phyloP scores from a whole-genome alignment of 2,113 vertebrate genomes.

The Tenebrosternarchus preto region DNA sequence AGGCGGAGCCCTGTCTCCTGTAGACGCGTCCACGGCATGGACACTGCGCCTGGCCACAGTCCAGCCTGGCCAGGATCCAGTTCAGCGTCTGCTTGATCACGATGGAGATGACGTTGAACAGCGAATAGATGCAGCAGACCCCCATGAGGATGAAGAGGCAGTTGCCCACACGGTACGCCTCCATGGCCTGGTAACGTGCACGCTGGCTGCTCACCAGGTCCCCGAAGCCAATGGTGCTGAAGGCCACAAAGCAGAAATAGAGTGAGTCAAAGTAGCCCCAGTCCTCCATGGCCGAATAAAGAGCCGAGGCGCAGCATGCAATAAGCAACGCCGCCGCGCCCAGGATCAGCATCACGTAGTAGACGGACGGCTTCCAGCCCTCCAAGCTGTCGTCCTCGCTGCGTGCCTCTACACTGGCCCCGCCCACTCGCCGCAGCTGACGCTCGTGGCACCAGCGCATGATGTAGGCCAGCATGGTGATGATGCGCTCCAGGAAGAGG shows the following conservation, averaged over 20 bases:
- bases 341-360: conserved; percentile 79
- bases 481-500: conserved; percentile 80
- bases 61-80: conserved; percentile 75
- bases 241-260: conserved; percentile 80
- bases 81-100: conserved; percentile 80
- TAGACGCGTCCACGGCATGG: conserved; percentile 58
- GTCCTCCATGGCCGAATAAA: conserved; percentile 77
- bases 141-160: conserved; percentile 78
- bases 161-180: conserved; percentile 74
- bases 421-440: conserved; percentile 64
- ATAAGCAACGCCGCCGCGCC: conserved; percentile 73
- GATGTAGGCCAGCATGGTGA: conserved; percentile 78
- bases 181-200: conserved; percentile 71
- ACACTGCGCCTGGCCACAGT: conserved; percentile 56
- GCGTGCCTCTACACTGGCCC: conserved; percentile 56
- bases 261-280: conserved; percentile 79
- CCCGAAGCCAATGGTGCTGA: conserved; percentile 81
- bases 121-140: conserved; percentile 80
- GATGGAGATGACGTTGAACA: conserved; percentile 80
- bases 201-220: conserved; percentile 79
- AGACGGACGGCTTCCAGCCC: conserved; percentile 79
- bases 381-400: conserved; percentile 74
- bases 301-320: conserved; percentile 75
- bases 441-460: conserved; percentile 78
- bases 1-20: conserved; percentile 28